phyloP scores from a whole-genome alignment of 2,888 invertebrate genomes.

The Ypsolopha scabrella region DNA sequence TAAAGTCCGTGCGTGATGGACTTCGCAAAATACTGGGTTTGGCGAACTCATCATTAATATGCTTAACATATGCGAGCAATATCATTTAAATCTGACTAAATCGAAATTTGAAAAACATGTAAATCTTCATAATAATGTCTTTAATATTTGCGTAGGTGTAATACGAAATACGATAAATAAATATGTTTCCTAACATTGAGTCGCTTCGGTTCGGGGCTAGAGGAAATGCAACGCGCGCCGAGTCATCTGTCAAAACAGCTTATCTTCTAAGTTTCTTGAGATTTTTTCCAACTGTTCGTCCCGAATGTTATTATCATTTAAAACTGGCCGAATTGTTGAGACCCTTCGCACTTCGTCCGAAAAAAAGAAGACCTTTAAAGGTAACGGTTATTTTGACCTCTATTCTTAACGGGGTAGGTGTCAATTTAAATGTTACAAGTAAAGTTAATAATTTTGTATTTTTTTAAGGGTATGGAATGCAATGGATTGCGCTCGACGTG shows the following conservation, averaged over 20 bases:
- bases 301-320: constrained; percentile 16
- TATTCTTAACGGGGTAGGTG: background rate
- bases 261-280: background rate
- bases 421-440: constrained; percentile 7
- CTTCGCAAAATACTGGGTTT: too few species aligned
- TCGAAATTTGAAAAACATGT: too few species aligned
- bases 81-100: too few species aligned
- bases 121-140: too few species aligned
- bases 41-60: too few species aligned
- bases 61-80: too few species aligned
- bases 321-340: constrained; percentile 51
- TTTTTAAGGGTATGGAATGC: constrained; percentile 53
- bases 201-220: too few species aligned
- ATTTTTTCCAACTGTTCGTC: background rate
- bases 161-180: too few species aligned
- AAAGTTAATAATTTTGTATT: constrained; percentile 19
- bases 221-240: too few species aligned
- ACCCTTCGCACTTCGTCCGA: constrained; percentile 55
- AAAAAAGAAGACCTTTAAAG: constrained; percentile 24
- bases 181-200: too few species aligned
- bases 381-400: background rate
- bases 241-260: background rate
- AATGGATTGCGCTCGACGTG: constrained; percentile 46
- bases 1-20: too few species aligned
- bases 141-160: too few species aligned